Evolutionary conservation across 2,113 vertebrate species (phyloP).

Genomic region (Lethenteron camtschaticum): DNA sequence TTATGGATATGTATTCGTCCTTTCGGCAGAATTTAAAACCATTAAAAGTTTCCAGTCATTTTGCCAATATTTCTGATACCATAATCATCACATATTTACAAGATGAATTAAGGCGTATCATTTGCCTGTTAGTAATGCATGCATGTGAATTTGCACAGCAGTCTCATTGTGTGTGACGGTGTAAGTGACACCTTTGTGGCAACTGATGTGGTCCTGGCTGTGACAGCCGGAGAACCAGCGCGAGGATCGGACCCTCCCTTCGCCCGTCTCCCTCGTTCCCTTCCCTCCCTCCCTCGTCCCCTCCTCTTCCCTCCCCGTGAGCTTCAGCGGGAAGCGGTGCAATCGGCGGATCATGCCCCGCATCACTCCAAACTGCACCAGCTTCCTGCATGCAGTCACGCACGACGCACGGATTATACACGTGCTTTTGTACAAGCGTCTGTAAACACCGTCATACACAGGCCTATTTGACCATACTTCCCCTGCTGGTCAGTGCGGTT

Average conservation of each 20-base stretch:
- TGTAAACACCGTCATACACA: no score
- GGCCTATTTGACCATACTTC: no score
- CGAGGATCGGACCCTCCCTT: conserved; percentile 53
- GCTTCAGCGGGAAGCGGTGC: conserved; percentile 82
- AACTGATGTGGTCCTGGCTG: conserved; percentile 96
- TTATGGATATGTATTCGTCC: no score
- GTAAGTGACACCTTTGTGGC: conserved; percentile 50
- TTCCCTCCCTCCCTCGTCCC: no score
- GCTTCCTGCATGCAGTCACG: conserved; percentile 27
- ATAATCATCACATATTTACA: not conserved
- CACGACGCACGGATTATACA: no score
- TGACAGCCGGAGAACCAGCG: conserved; percentile 77
- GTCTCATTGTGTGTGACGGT: not conserved
- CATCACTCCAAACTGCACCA: conserved; percentile 92
- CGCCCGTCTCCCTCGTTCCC: conserved; percentile 16
- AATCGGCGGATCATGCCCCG: conserved; percentile 73
- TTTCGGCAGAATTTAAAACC: no score
- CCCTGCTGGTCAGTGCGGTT: no score
- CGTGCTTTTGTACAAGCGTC: no score
- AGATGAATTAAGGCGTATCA: not conserved
- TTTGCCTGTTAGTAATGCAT: not conserved
- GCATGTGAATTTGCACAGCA: not conserved
- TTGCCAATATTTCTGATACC: no score
- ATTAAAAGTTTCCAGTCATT: no score
- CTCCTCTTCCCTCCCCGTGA: conserved; percentile 14